Evolutionary conservation across 2,113 vertebrate genomes (phyloP).

Genomic region (Himantopus leucocephalus): DNA sequence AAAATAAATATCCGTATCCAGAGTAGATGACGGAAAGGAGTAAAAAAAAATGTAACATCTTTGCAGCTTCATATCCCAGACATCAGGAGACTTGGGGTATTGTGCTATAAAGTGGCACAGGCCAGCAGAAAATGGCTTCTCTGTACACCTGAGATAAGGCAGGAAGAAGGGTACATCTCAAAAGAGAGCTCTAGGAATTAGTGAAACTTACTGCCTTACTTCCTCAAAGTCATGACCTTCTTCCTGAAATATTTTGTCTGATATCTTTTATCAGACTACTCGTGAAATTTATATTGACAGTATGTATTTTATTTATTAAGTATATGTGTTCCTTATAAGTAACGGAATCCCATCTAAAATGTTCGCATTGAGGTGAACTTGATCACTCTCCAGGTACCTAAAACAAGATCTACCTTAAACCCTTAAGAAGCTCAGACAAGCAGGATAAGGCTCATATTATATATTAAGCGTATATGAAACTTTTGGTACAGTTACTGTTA

Average conservation of each 20-base stretch:
- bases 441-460: not conserved
- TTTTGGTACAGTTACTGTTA: not conserved
- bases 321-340: not conserved
- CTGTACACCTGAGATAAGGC: not conserved
- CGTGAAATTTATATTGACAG: not conserved
- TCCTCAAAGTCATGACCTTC: not conserved
- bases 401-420: not conserved
- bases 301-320: not conserved
- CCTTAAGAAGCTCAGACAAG: not conserved
- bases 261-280: not conserved
- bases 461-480: not conserved
- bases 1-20: not conserved
- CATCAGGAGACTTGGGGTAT: rapidly evolving
- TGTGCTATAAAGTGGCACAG: not conserved
- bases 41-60: not conserved
- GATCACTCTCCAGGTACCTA: not conserved
- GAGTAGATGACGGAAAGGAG: not conserved
- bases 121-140: not conserved
- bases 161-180: not conserved
- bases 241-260: not conserved
- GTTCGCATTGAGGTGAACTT: not conserved
- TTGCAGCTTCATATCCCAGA: not conserved
- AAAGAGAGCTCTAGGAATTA: not conserved
- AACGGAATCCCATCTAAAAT: not conserved
- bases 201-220: not conserved